Percentiles rank a stretch among this genome's conserved stretches.
These are phyloP conservation scores for Apostichopus leukothele DNA, from an alignment of 53 echinoderm and acorn worm genomes.

Conservation along the genomic window DNA sequence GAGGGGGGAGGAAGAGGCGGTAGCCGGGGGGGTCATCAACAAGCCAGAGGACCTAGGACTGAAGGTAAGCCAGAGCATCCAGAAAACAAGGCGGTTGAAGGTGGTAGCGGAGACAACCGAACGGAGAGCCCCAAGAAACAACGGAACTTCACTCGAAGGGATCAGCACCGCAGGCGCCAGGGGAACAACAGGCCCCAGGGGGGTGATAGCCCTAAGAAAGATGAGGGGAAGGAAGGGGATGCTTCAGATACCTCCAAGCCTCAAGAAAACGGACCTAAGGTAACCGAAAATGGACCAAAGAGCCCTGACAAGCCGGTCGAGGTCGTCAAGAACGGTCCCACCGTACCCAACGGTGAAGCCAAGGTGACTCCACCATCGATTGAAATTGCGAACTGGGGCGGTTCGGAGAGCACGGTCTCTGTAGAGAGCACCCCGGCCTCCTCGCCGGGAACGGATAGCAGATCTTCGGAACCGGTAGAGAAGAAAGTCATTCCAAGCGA, in stretches of 20 bases:
- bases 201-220: neutral
- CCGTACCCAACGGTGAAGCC: neutral
- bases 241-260: neutral
- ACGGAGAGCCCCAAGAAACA: constrained; percentile 17
- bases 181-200: neutral
- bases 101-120: neutral
- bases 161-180: constrained; percentile 14
- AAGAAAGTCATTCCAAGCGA: constrained; percentile 8
- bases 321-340: constrained; percentile 24
- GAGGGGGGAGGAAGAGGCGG: neutral
- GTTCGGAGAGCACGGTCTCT: constrained; percentile 9
- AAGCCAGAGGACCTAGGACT: constrained; percentile 5
- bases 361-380: constrained; percentile 6
- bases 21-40: neutral
- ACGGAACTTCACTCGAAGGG: constrained; percentile 25
- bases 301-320: neutral
- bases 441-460: neutral
- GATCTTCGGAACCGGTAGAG: neutral
- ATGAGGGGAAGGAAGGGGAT: neutral
- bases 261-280: constrained; percentile 36
- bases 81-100: constrained; percentile 28
- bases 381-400: neutral
- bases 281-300: constrained; percentile 40
- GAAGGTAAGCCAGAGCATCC: neutral
- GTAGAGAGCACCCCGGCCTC: constrained; percentile 8